Evolutionary conservation across 2,113 vertebrate genomes (phyloP).

Genomic region (Salvator merianae): DNA sequence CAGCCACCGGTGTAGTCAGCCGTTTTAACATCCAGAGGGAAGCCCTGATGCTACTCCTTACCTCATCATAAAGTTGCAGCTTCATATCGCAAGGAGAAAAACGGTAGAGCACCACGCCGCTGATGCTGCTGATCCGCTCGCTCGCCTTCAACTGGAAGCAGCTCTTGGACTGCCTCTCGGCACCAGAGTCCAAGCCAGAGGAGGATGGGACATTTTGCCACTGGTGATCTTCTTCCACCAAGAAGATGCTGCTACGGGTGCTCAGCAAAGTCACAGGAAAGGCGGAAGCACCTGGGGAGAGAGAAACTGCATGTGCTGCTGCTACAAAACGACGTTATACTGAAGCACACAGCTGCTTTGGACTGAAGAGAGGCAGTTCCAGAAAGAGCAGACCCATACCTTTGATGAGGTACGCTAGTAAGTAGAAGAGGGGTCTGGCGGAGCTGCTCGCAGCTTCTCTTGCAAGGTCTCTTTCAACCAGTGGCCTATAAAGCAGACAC

Average conservation of each 20-base stretch:
- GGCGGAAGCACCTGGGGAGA: constrained; percentile 62
- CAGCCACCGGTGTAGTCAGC: not conserved
- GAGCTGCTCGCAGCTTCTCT: constrained; percentile 39
- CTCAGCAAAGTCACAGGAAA: constrained; percentile 77
- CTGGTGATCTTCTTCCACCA: constrained; percentile 77
- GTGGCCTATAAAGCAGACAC: constrained; percentile 51
- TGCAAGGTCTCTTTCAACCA: constrained; percentile 71
- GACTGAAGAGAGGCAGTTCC: not conserved
- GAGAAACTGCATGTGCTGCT: not conserved
- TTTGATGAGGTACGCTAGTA: constrained; percentile 83
- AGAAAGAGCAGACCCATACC: constrained; percentile 66
- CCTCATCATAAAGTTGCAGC: constrained; percentile 92
- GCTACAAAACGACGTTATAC: not conserved
- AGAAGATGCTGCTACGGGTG: constrained; percentile 73
- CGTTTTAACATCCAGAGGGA: not conserved
- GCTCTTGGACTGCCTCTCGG: constrained; percentile 23
- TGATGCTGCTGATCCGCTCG: constrained; percentile 76
- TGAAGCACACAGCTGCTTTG: constrained; percentile 23
- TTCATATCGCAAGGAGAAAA: constrained; percentile 79
- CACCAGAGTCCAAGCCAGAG: constrained; percentile 26
- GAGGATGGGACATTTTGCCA: constrained; percentile 55
- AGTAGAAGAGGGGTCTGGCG: constrained; percentile 76
- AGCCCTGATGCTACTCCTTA: constrained; percentile 42
- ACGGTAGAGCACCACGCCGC: constrained; percentile 81
- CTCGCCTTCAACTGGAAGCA: constrained; percentile 63